A percentile compares a stretch with the other conserved stretches of the same genome.
phyloP scores from a whole-genome alignment of 2,888 invertebrate species.

The Phorcus lineatus region DNA sequence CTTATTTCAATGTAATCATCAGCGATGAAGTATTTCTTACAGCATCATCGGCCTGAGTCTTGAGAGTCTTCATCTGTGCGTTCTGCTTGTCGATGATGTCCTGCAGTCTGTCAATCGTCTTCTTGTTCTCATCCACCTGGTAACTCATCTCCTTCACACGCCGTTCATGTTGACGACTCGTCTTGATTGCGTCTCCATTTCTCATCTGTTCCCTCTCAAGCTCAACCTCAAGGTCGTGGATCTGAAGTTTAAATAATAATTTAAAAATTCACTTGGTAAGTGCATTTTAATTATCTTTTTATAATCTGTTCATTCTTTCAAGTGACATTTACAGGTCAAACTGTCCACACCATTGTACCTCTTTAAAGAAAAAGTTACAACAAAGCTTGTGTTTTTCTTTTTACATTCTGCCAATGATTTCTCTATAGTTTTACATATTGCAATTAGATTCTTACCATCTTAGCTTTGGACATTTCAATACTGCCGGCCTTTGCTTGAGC shows the following conservation, averaged over 20 bases:
- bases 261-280: too few relatives aligned
- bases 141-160: slow-evolving; percentile 91
- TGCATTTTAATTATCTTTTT: too few relatives aligned
- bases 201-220: slow-evolving; percentile 97
- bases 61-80: slow-evolving; percentile 99
- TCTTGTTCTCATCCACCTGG: slow-evolving; percentile 92
- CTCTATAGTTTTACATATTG: too few relatives aligned
- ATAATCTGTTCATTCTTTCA: too few relatives aligned
- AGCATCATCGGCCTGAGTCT: slow-evolving; percentile 99
- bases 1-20: too few relatives aligned
- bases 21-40: slow-evolving; percentile 70
- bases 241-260: slow-evolving; percentile 22
- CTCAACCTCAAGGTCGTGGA: slow-evolving; percentile 80
- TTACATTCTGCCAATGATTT: too few relatives aligned
- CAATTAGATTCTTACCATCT: background rate
- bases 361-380: too few relatives aligned
- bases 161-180: slow-evolving; percentile 93
- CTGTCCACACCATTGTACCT: too few relatives aligned
- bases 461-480: background rate
- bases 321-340: too few relatives aligned
- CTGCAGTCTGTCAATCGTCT: slow-evolving; percentile 99
- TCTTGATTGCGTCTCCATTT: slow-evolving; percentile 98
- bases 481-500: background rate
- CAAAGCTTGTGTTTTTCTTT: too few relatives aligned
- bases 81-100: slow-evolving; percentile 97